Evolutionary conservation across 2,888 invertebrate species (phyloP), one percentile per base, ranked within the genome.

Genomic region (Macrosiphum euphorbiae): DNA sequence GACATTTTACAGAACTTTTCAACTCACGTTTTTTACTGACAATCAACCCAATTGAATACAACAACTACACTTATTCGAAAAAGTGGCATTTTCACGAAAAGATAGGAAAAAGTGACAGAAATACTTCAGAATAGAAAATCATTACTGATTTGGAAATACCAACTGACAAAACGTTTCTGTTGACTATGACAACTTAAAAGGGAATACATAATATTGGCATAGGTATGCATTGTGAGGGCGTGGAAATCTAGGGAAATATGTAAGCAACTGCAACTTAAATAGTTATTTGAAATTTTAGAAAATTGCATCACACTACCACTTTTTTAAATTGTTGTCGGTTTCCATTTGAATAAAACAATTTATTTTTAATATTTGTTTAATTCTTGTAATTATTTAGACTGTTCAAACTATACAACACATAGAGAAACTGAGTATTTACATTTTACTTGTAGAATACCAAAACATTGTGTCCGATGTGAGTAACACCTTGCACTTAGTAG

Each of bases 21-120:
- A 11, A 50, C 2, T 13, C 50, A 50, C 67, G 2, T 47, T 90
- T 16, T 52, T 55, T 55, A 85, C n/a, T 91, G 28, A 44, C 85
- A 85, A 90, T 90, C 90, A n/a, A 85, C n/a, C n/a, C 85, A 55
- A 91, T 91, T 91, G 85, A 85, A 91, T 91, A 55, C 16, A 44
- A 91, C n/a, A 78, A 90, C 26, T 52, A 55, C 28, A 52, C 28
- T 24, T 44, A 44, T 44, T 91, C 11, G 13, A 85, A 91, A 55
- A 85, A 85, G n/a, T 84, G 35, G 52, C 52, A 55, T 91, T 84
- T 91, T 47, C 85, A 44, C 44, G 85, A 85, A 58, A 24, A 85
- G 24, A 84, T 85, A 26, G 44, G 44, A n/a, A 44, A 91, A 91
- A 58, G 58, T 85, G 91, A 58, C 91, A 85, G 55, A 91, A 91